Evolutionary conservation across 2,113 vertebrate species (phyloP), one percentile per base, ranked within the genome.

Genomic region (Mesitornis unicolor): DNA sequence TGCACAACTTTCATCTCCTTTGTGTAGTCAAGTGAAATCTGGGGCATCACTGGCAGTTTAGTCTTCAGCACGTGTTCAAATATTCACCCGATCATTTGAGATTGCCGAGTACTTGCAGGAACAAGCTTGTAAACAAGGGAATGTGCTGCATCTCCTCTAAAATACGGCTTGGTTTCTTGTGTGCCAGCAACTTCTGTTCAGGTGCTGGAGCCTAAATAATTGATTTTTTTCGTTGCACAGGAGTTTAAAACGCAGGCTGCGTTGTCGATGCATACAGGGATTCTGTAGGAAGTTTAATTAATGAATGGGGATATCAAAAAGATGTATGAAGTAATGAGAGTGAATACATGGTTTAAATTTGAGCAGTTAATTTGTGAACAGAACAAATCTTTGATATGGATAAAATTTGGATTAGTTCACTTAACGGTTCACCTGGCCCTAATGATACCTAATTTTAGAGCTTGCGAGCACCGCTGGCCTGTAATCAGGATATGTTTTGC

Each of bases 401-500:
- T 96, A 76, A 96, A 96, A 95, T 96, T 90, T 33, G 92, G 83
- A 89, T 96, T 50, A 67, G 89, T 84, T 97, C 90, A 43, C 35
- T 50, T 90, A 89, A 92, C 0, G 50, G 79, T 94, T 98, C 93
- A 93, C 91, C 88, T 95, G 86, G 59, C 74, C 50, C 63, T 59
- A 71, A 85, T 83, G 86, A 70, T 73, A 75, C 64, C 90, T 92
- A 87, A 87, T 95, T 96, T 96, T 84, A 90, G 80, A 97, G 91
- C 63, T 95, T 88, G 84, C 4, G 79, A 96, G 74, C 79, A 82
- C 25, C 5, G 11, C 83, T 98, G 96, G 97, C 89, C 97, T 88
- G n/a, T 87, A 91, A 92, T 96, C 96, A 96, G 81, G 92, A 92
- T 95, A 96, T 97, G 83, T 97, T 97, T 97, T 97, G 59, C 93